Evolutionary conservation across 2,888 invertebrate genomes (phyloP).

Genomic region (Platycheirus rosarum): DNA sequence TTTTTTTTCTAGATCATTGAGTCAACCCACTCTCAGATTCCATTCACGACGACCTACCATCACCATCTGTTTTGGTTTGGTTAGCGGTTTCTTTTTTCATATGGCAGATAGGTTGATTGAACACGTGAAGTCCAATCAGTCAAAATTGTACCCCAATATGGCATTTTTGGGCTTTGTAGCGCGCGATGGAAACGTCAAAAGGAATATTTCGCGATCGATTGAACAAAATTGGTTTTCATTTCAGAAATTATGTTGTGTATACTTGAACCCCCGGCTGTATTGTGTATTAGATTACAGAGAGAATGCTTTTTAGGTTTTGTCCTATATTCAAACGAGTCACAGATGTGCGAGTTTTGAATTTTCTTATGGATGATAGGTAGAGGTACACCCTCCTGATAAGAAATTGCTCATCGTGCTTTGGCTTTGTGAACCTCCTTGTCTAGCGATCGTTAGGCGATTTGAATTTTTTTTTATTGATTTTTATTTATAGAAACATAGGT

Average conservation of each 20-base stretch:
- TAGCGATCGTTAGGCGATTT: neutral
- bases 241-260: too few relatives aligned
- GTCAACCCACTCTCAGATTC: slow-evolving; percentile 36
- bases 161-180: slow-evolving; percentile 18
- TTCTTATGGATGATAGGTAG: too few relatives aligned
- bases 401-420: neutral
- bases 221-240: slow-evolving; percentile 63
- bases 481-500: slow-evolving; percentile 29
- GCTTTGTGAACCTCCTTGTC: slow-evolving; percentile 3
- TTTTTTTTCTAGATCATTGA: slow-evolving; percentile 21
- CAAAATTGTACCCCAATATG: slow-evolving; percentile 39
- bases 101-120: slow-evolving; percentile 28
- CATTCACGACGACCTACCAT: slow-evolving; percentile 4
- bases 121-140: slow-evolving; percentile 53
- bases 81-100: slow-evolving; percentile 13
- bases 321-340: neutral
- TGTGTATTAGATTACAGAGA: slow-evolving; percentile 32
- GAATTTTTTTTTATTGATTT: neutral
- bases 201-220: slow-evolving; percentile 51
- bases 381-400: too few relatives aligned
- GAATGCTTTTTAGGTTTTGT: neutral
- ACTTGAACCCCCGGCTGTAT: neutral
- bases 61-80: slow-evolving; percentile 41
- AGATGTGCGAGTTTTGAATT: too few relatives aligned
- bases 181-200: slow-evolving; percentile 51